Evolutionary conservation across 2,797 vertebrate species (phyloP).

Genomic region (Enteromius fasciolatus): DNA sequence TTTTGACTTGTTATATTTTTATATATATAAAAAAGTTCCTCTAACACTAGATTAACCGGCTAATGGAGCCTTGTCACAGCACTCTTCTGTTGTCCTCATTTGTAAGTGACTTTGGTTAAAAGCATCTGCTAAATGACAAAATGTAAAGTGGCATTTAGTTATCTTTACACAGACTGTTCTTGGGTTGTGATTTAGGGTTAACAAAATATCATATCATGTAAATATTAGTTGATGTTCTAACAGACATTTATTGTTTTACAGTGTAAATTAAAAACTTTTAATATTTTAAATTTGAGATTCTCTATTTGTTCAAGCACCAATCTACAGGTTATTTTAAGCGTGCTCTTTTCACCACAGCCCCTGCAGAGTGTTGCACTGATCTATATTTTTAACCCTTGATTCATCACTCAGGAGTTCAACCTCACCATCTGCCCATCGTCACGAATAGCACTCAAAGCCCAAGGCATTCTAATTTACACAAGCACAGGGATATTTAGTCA

Average conservation of each 20-base stretch:
- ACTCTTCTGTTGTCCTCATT: not conserved
- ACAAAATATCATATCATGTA: not conserved
- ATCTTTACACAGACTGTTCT: not conserved
- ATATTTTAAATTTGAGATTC: not conserved
- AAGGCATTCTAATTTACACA: conserved; percentile 32
- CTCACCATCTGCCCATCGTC: conserved; percentile 38
- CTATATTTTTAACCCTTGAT: conserved; percentile 23
- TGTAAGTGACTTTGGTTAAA: not conserved
- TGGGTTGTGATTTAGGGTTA: not conserved
- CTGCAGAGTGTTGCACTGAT: conserved; percentile 10
- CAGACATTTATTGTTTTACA: not conserved
- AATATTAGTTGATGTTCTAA: not conserved
- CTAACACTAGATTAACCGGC: not conserved
- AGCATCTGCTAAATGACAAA: not conserved
- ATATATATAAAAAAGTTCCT: not conserved
- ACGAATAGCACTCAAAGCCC: conserved; percentile 15
- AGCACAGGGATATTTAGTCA: conserved; percentile 35
- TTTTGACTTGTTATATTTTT: not conserved
- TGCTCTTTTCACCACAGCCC: not conserved
- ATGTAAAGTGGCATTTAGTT: not conserved
- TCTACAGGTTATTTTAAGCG: conserved; percentile 5
- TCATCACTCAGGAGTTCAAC: conserved; percentile 25
- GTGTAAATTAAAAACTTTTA: not conserved
- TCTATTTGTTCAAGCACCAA: not conserved
- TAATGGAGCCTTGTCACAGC: not conserved